Evolutionary conservation across 2,888 invertebrate genomes (phyloP).

Genomic region (Rhimphoctona megacephalus): DNA sequence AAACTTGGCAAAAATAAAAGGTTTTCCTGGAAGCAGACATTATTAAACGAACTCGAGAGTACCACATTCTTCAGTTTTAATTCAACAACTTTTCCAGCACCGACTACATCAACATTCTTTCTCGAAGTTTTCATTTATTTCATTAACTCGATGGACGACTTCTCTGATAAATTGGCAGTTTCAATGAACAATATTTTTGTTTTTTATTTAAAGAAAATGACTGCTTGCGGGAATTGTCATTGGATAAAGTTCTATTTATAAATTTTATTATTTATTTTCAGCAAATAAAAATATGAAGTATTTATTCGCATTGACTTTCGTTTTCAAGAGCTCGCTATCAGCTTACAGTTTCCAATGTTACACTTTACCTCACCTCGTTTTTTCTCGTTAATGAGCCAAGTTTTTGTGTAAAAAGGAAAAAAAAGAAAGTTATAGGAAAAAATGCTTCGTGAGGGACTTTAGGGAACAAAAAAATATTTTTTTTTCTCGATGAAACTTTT

Average conservation of each 20-base stretch:
- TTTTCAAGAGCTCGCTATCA: background rate
- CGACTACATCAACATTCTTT: background rate
- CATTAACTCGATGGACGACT: background rate
- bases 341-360: background rate
- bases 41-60: background rate
- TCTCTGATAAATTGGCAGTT: background rate
- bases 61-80: background rate
- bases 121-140: conserved; percentile 5
- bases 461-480: background rate
- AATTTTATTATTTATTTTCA: conserved; percentile 1
- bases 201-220: background rate
- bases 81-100: background rate
- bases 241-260: background rate
- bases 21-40: background rate
- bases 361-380: conserved; percentile 12
- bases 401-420: conserved; percentile 52
- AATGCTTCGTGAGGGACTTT: conserved; percentile 46
- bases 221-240: background rate
- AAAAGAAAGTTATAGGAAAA: background rate
- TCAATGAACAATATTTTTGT: background rate
- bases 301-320: conserved; percentile 34
- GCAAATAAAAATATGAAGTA: background rate
- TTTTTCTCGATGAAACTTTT: conserved; percentile 70
- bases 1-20: background rate
- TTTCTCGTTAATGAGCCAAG: conserved; percentile 72